Conservation (phyloP, 2,888 invertebrate species). For the Elgonia sp. region DNA sequence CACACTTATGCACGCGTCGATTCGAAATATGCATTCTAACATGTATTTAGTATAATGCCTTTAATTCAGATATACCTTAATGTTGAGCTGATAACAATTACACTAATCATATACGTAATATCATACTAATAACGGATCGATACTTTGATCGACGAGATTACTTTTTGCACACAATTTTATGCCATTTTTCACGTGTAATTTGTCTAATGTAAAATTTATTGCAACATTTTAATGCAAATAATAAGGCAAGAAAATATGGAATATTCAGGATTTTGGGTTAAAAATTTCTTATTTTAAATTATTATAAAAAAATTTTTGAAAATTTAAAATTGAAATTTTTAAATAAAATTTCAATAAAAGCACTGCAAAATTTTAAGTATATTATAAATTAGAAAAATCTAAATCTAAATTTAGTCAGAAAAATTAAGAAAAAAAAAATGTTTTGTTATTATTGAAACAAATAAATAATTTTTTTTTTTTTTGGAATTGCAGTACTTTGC, state of each 20-base stretch:
- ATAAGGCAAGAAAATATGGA: neutral
- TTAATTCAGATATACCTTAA: conserved; percentile 56
- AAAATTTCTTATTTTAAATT: too few species aligned
- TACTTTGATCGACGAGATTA: conserved; percentile 59
- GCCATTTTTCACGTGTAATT: conserved; percentile 53
- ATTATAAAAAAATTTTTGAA: too few species aligned
- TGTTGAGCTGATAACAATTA: conserved; percentile 55
- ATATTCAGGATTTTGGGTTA: neutral
- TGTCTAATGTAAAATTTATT: conserved; percentile 41
- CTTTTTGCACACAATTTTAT: conserved; percentile 40
- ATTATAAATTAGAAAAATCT: too few species aligned
- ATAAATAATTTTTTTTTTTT: neutral
- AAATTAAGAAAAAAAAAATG: too few species aligned
- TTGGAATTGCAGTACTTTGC: conserved; percentile 87
- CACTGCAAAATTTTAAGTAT: too few species aligned
- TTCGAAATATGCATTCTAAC: conserved; percentile 51
- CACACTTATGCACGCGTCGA: conserved; percentile 17
- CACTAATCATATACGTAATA: conserved; percentile 62
- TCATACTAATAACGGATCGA: conserved; percentile 57
- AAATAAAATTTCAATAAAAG: too few species aligned
- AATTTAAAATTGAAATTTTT: too few species aligned
- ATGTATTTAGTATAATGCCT: conserved; percentile 58
- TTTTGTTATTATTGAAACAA: too few species aligned
- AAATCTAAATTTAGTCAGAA: too few species aligned
- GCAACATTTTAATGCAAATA: conserved; percentile 43